A percentile compares a stretch with the other conserved stretches of the same genome.
These are phyloP conservation scores for Antennarius maculatus DNA, from an alignment of 2,797 vertebrate species.

Conservation along the genomic window DNA sequence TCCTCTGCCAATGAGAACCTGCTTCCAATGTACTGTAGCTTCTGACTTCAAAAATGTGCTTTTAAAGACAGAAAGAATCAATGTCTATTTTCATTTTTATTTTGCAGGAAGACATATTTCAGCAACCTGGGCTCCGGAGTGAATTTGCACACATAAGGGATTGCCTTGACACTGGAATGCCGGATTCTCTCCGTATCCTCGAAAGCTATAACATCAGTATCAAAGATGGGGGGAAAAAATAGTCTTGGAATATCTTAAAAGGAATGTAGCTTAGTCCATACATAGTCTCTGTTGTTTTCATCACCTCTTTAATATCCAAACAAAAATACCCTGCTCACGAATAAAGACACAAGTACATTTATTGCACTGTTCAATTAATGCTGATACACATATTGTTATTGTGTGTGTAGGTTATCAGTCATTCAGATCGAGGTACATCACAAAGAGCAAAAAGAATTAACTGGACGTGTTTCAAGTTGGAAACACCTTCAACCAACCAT, in stretches of 20 bases:
- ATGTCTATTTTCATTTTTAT: slow-evolving; percentile 26
- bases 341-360: background rate
- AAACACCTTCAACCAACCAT: too few relatives aligned
- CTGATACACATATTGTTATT: background rate
- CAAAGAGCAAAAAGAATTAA: too few relatives aligned
- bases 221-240: background rate
- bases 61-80: background rate
- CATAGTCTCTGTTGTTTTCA: background rate
- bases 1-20: background rate
- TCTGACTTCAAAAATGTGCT: background rate
- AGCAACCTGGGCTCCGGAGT: slow-evolving; percentile 92
- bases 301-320: too few relatives aligned
- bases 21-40: background rate
- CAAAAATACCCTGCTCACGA: background rate
- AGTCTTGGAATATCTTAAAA: background rate
- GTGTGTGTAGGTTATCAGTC: background rate
- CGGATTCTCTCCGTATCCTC: slow-evolving; percentile 95
- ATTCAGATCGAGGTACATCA: too few relatives aligned
- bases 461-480: too few relatives aligned
- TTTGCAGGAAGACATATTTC: slow-evolving; percentile 95
- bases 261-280: background rate
- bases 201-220: background rate
- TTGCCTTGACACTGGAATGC: slow-evolving; percentile 91
- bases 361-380: background rate
- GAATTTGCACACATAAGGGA: slow-evolving; percentile 95